phyloP scores from a whole-genome alignment of 2,888 invertebrate species.

The Aphodius granarius region DNA sequence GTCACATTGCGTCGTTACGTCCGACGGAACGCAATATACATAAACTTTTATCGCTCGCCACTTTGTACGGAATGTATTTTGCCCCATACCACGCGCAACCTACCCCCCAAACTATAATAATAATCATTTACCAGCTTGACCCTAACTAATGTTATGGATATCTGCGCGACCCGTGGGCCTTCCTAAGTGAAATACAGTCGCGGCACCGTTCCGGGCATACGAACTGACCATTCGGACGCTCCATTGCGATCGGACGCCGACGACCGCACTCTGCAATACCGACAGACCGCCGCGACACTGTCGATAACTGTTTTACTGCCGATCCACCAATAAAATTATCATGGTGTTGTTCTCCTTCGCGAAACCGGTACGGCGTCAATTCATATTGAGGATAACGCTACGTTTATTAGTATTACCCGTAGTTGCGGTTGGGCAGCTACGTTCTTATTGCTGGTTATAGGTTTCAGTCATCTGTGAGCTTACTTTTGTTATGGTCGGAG shows the following conservation, averaged over 20 bases:
- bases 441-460: not conserved
- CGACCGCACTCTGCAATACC: not conserved
- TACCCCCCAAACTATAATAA: conserved; percentile 33
- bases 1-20: conserved; percentile 43
- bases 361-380: not conserved
- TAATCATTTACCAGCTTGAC: conserved; percentile 50
- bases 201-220: conserved; percentile 1
- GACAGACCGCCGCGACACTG: not conserved
- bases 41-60: conserved; percentile 52
- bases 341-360: not conserved
- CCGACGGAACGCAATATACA: conserved; percentile 51
- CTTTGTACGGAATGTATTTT: conserved; percentile 49
- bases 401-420: not conserved
- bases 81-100: conserved; percentile 34
- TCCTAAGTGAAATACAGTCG: conserved; percentile 34
- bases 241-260: not conserved
- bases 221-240: not conserved
- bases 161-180: conserved; percentile 32
- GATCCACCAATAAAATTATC: not conserved
- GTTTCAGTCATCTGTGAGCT: not conserved
- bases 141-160: conserved; percentile 41
- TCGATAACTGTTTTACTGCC: not conserved
- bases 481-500: not conserved
- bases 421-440: not conserved
- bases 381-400: not conserved